Percentiles rank a stretch among this genome's conserved stretches.
Evolutionary conservation across 92 coral and sea anemone species (phyloP).

Genomic region (Montipora capitata): DNA sequence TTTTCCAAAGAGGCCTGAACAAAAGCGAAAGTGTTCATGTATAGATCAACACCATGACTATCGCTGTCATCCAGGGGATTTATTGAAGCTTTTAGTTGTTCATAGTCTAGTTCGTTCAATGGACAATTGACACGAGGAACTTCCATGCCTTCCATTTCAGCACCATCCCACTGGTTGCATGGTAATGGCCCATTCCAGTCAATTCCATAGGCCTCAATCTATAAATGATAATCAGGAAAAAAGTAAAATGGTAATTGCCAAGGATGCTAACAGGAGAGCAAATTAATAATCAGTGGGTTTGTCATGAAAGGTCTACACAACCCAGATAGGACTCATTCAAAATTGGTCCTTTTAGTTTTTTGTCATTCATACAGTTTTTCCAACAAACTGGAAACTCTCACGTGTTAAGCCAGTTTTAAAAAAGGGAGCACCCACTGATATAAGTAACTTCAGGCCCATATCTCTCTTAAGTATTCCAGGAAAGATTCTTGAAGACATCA

Average conservation of each 20-base stretch:
- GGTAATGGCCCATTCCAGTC: constrained; percentile 70
- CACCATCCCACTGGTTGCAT: constrained; percentile 60
- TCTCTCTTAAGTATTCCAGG: no score
- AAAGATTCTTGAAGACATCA: no score
- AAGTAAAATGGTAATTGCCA: neutral
- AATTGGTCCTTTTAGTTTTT: neutral
- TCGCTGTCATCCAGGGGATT: constrained; percentile 52
- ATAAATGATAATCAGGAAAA: neutral
- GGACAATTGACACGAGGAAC: constrained; percentile 46
- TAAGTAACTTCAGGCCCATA: no score
- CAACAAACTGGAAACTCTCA: no score
- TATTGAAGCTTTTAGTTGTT: constrained; percentile 32
- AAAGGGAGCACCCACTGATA: no score
- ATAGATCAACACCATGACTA: constrained; percentile 54
- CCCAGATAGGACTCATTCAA: neutral
- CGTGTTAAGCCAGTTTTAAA: no score
- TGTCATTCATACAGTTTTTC: neutral
- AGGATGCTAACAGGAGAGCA: no score
- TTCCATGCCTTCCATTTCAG: constrained; percentile 22
- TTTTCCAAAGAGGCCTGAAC: constrained; percentile 21
- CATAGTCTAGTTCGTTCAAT: constrained; percentile 26
- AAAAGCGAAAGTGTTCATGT: constrained; percentile 44
- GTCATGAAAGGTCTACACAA: neutral
- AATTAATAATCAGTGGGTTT: neutral
- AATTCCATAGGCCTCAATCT: constrained; percentile 58